Base-by-base conservation (phyloP, 1,140 invertebrate species). In the Heliconius hermathena region DNA sequence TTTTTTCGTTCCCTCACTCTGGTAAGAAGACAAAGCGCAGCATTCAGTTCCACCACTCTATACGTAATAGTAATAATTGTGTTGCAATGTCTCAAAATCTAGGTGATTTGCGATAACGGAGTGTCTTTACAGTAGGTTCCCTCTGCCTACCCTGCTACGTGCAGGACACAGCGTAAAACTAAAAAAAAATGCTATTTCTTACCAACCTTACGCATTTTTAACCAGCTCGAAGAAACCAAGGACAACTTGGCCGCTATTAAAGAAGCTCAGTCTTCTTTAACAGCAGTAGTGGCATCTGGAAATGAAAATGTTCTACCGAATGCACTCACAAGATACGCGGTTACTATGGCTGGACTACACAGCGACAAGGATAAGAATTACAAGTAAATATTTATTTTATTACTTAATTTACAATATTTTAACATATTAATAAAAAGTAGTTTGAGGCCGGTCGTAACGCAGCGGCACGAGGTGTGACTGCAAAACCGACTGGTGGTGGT, bases 241-340 rank as follows among this genome's bases (percentile, higher is more conserved):
- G 49, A 57, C n/a, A 74, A 36, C n/a, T 52, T 71, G 26, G 57
- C n/a, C 16, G 54, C 57, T 26, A 78, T 77, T 26, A 60, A 84
- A 73, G 81, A 75, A 2, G 78, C 81, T 9, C 79, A 82, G 16
- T 73, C 71, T 11, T 16, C 79, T 8, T 74, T 85, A 38, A 52
- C 26, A 74, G 74, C 73, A 75, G 76, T 38, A 18, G 70, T 82
- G 3, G 73, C 78, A 38, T 73, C 78, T 57, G 70, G 77, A 49
- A 78, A 78, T 60, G 76, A 80, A 41, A 74, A 71, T 20, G 36
- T 66, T 11, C 75, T 85, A n/a, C 75, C 81, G 6, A 81, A 82
- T 4, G 79, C 81, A 11, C 77, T 87, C 18, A 73, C 79, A 1
- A 79, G 77, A 5, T 88, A 88, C 71, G 79, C 82, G 29, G 46